Conservation (phyloP, 1,140 invertebrate genomes). For the Lasioglossum albipes region DNA sequence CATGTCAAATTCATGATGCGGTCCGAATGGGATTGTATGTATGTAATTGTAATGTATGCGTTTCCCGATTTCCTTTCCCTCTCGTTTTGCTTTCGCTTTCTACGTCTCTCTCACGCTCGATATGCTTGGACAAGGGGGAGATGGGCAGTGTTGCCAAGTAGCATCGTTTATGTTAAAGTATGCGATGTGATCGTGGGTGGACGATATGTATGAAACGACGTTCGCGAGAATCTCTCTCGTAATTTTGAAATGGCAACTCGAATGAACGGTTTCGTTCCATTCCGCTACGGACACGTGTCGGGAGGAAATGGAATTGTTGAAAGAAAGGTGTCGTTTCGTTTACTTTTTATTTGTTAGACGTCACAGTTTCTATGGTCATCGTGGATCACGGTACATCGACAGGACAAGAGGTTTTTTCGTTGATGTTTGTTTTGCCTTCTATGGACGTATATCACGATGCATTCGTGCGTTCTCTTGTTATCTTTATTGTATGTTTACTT, state of each 20-base stretch:
- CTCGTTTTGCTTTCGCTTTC: not conserved
- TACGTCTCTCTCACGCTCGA: slow-evolving; percentile 18
- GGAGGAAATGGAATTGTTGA: not conserved
- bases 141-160: slow-evolving; percentile 46
- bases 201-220: slow-evolving; percentile 41
- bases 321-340: slow-evolving; percentile 2
- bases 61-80: not conserved
- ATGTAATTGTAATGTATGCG: not conserved
- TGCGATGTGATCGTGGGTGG: slow-evolving; percentile 8
- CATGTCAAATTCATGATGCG: not conserved
- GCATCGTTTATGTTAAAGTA: slow-evolving; percentile 4
- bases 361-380: slow-evolving; percentile 22
- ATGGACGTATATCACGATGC: slow-evolving; percentile 4
- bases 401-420: not conserved
- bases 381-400: slow-evolving; percentile 1
- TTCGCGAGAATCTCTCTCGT: not conserved
- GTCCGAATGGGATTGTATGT: slow-evolving; percentile 2
- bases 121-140: slow-evolving; percentile 42
- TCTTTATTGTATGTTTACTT: not conserved
- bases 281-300: not conserved
- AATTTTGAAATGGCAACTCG: not conserved
- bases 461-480: not conserved
- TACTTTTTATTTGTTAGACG: slow-evolving; percentile 15
- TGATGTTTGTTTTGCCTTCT: not conserved
- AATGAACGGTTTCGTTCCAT: slow-evolving; percentile 17